Base-by-base conservation (phyloP, 2,888 invertebrate species). In the Melanostoma mellinum region DNA sequence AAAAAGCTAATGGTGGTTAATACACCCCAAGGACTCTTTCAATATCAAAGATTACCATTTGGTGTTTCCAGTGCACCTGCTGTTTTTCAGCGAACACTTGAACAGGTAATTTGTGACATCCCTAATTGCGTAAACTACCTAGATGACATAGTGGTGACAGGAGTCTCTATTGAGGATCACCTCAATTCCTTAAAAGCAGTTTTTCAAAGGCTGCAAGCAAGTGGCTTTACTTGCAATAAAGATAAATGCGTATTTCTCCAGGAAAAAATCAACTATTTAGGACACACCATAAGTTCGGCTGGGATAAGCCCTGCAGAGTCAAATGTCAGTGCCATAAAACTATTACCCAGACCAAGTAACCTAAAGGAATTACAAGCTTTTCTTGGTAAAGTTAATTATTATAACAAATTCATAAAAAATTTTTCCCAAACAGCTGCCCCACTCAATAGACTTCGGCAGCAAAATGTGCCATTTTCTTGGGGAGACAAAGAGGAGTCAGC, bases 381-480 rank as follows among this genome's bases (percentile, higher is more conserved):
- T n/a, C 20, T 68, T 6, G 56, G 72, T 3, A 72, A 72, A 42
- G 32, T 50, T 38, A 73, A 52, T 36, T 53, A 63, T 46, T 73
- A 63, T 20, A 73, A 61, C 30, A 52, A 61, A 44, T 73, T 73
- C 10, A 61, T 63, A 3, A 61, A 63, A 10, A 73, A 72, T 30
- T 6, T 50, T 44, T 46, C 72, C 6, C 86, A 32, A 79, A 80
- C 58, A 77, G 76, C 9, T 76, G 71, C 9, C 88, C 87, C 8
- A 53, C 32, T 35, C 86, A 86, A n/a, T 88, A 87, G 0, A 87
- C 86, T 30, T 68, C 78, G 61, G 73, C 30, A 60, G 5, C 6
- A 63, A 9, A 30, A 48, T 10, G n/a, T 9, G 3, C 80, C 9
- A 86, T 85, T 4, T 85, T 80, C 5, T 85, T 86, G 44, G 86